Conservation (phyloP, 1,140 invertebrate genomes). For the Uloborus diversus region DNA sequence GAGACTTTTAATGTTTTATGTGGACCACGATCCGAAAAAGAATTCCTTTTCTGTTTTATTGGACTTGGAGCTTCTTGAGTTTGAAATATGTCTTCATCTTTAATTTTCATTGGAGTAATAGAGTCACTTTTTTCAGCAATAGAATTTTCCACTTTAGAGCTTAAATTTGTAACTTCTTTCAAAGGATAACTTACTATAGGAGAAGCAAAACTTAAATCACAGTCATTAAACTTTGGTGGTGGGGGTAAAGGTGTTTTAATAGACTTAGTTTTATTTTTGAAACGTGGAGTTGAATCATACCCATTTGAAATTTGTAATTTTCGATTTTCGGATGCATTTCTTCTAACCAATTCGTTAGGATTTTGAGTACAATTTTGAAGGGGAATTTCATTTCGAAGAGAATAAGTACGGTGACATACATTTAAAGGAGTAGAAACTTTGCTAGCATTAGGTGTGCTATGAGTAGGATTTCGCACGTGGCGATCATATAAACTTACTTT, state of each 20-base stretch:
- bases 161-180: slow-evolving; percentile 25
- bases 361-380: background rate
- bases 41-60: slow-evolving; percentile 15
- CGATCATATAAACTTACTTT: slow-evolving; percentile 38
- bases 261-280: background rate
- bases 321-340: background rate
- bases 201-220: background rate
- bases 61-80: background rate
- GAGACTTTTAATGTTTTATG: background rate
- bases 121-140: background rate
- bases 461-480: background rate
- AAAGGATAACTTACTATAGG: background rate
- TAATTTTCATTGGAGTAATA: background rate
- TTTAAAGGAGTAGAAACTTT: background rate
- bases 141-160: background rate
- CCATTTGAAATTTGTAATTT: slow-evolving; percentile 7
- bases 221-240: slow-evolving; percentile 26
- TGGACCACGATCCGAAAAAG: background rate
- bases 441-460: background rate
- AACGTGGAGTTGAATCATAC: background rate
- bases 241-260: slow-evolving; percentile 13
- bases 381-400: background rate
- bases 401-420: background rate
- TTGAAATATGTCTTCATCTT: background rate
- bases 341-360: background rate